Evolutionary conservation across 2,113 vertebrate species (phyloP), one percentile per base, ranked within the genome.

Genomic region (Lichenostomus cassidix): DNA sequence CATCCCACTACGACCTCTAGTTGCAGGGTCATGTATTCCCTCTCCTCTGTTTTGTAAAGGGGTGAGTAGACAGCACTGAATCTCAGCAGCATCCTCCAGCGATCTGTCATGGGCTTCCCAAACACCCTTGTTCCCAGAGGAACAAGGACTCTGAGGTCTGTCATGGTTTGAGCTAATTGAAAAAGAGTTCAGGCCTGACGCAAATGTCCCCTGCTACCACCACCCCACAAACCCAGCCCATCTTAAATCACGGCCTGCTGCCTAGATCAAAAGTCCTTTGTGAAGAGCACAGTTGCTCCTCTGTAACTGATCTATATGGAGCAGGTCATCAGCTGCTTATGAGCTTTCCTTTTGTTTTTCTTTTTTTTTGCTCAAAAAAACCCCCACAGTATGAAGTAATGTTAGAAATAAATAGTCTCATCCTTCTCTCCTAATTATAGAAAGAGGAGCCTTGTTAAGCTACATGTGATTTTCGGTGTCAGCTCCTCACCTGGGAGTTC

Each of bases 261-360:
- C 47, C 59, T 69, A 59, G 82, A 93, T 97, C 85, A 94, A 44
- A 95, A 95, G 87, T 90, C 52, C 82, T 95, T 95, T 96, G 90
- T 91, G 75, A 91, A 44, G 78, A 86, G 63, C 79, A 94, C 94
- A 97, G 93, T 83, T 80, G 33, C 67, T 92, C 55, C 35, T 95
- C 89, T 95, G 92, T 92, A 73, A 73, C 67, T 86, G 39, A 62
- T 79, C 42, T 86, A 35, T 47, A 67, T 23, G 63, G 75, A 90
- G 41, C 94, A 95, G 94, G 91, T 95, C 93, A 76, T 95, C 78
- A 52, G 39, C 78, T 76, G 85, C 37, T 88, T 82, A 76, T 47
- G 35, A 85, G 67, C 53, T 69, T 93, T 93, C 67, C 23, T 91
- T 82, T 70, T 83, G 23, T 70, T 94, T 82, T 60, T 63, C 15